phyloP scores from a whole-genome alignment of 2,888 invertebrate species.

The Trypoxylon attenuatum region DNA sequence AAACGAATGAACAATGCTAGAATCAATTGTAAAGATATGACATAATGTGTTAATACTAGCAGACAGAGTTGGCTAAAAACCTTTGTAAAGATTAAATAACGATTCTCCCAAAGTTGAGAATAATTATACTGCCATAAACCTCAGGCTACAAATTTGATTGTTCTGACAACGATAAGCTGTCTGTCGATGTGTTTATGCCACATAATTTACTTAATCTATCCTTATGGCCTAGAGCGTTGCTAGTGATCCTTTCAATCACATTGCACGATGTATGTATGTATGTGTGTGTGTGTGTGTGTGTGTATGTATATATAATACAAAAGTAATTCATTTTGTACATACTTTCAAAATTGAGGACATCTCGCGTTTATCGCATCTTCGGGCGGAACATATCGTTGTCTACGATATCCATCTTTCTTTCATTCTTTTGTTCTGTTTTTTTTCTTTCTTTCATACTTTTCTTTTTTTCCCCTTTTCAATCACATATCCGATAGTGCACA shows the following conservation, averaged over 20 bases:
- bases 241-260: conserved; percentile 36
- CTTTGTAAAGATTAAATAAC: conserved; percentile 39
- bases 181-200: conserved; percentile 45
- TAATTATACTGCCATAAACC: conserved; percentile 30
- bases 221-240: conserved; percentile 37
- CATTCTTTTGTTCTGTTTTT: too few relatives aligned
- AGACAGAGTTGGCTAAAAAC: conserved; percentile 30
- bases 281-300: too few relatives aligned
- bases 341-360: conserved; percentile 47
- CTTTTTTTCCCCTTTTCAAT: not conserved
- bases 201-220: conserved; percentile 50
- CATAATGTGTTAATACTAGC: conserved; percentile 14
- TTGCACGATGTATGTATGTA: conserved; percentile 22
- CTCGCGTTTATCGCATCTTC: conserved; percentile 21
- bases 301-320: conserved; percentile 62
- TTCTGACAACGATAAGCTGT: conserved; percentile 38
- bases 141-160: conserved; percentile 42
- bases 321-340: conserved; percentile 63
- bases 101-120: conserved; percentile 26
- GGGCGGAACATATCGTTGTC: conserved; percentile 23
- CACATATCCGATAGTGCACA: not conserved
- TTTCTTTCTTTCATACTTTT: too few relatives aligned
- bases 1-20: conserved; percentile 1
- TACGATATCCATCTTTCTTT: too few relatives aligned
- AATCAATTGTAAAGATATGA: conserved; percentile 9